Evolutionary conservation across 2,888 invertebrate genomes (phyloP).

Genomic region (Arenicola marina): DNA sequence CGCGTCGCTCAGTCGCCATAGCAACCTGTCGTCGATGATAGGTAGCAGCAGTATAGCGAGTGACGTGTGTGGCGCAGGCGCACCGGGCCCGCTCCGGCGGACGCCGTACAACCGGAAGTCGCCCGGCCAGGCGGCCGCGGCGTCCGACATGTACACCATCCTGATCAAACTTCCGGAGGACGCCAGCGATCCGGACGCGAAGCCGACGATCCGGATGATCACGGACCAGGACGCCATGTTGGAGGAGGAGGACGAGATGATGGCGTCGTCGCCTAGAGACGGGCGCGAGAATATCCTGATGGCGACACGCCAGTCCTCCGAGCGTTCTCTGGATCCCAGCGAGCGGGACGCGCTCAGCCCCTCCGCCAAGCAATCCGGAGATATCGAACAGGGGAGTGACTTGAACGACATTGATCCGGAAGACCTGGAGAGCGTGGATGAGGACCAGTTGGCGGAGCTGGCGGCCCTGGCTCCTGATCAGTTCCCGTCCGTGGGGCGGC

Average conservation of each 20-base stretch:
- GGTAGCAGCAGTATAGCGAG: too few relatives aligned
- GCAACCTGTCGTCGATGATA: slow-evolving; percentile 23
- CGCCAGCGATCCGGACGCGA: slow-evolving; percentile 8
- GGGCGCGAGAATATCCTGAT: slow-evolving; percentile 11
- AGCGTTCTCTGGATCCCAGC: neutral
- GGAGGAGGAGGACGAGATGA: slow-evolving; percentile 13
- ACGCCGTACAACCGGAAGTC: neutral
- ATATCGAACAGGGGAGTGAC: slow-evolving; percentile 1
- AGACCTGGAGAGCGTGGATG: neutral
- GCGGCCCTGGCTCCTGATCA: neutral
- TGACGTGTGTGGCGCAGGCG: neutral
- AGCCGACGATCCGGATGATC: slow-evolving; percentile 33
- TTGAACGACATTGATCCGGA: neutral
- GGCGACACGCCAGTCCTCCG: neutral
- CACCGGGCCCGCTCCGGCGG: neutral
- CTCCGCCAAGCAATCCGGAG: neutral
- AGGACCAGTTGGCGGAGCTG: neutral
- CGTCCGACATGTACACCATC: slow-evolving; percentile 80
- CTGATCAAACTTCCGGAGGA: slow-evolving; percentile 73
- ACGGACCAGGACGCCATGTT: slow-evolving; percentile 22
- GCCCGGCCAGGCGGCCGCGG: slow-evolving; percentile 12
- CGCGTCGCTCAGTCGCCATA: slow-evolving; percentile 34
- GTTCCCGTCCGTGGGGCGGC: slow-evolving; percentile 9
- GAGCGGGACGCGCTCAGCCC: neutral
- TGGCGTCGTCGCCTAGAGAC: neutral